Conservation (phyloP, 1,140 invertebrate genomes). For the Oreohelix idahoensis region DNA sequence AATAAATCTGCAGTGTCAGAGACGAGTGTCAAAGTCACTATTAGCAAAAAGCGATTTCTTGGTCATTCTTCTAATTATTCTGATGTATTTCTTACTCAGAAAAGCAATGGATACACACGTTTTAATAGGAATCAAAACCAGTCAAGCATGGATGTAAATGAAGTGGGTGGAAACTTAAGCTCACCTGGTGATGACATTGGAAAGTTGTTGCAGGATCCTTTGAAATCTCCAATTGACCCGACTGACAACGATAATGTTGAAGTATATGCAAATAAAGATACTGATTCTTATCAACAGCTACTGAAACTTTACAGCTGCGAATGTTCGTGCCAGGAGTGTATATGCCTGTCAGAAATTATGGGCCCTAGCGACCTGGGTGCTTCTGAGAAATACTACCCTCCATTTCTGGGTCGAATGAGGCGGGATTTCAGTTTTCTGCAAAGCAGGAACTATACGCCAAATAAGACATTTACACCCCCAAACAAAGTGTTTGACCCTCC, state of each 20-base stretch:
- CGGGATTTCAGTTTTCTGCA: conserved; percentile 3
- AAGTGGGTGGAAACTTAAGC: too few species aligned
- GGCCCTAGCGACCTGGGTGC: not conserved
- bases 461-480: not conserved
- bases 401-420: not conserved
- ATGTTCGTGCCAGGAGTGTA: not conserved
- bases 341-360: not conserved
- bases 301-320: not conserved
- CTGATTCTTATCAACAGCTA: not conserved
- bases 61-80: not conserved
- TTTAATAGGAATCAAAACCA: not conserved
- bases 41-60: not conserved
- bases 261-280: too few species aligned
- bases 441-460: not conserved
- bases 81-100: not conserved
- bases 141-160: not conserved
- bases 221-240: too few species aligned
- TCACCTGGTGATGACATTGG: too few species aligned
- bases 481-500: not conserved
- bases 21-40: not conserved
- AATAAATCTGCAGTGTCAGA: not conserved
- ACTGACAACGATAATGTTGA: too few species aligned
- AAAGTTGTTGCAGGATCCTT: too few species aligned
- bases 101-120: not conserved
- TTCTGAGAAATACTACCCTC: not conserved